Evolutionary conservation across 2,113 vertebrate genomes (phyloP).

Genomic region (Mormoops blainvillei): DNA sequence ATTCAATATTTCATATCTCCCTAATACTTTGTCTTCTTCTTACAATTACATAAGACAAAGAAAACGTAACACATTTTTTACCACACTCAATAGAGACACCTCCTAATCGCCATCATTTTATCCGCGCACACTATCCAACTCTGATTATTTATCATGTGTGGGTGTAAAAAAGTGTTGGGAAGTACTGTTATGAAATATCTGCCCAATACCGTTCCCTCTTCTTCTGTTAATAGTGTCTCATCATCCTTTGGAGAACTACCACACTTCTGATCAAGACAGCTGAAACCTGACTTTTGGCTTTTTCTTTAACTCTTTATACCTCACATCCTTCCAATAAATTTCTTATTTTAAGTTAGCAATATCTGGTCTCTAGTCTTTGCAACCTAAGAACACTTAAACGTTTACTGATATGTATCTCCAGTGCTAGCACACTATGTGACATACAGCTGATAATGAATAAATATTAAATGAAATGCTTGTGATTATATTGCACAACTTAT

Average conservation of each 20-base stretch:
- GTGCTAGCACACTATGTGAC: not conserved
- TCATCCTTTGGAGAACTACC: not conserved
- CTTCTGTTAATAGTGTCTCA: not conserved
- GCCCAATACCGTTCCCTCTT: not conserved
- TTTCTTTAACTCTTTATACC: not conserved
- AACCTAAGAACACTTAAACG: constrained; percentile 1
- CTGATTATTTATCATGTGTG: not conserved
- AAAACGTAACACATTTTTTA: not conserved
- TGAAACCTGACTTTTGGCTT: not conserved
- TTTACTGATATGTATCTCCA: not conserved
- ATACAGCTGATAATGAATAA: not conserved
- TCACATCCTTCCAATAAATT: not conserved
- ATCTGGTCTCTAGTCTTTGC: not conserved
- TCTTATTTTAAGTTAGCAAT: constrained; percentile 8
- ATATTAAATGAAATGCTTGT: constrained; percentile 2
- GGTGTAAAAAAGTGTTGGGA: not conserved
- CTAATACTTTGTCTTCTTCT: not conserved
- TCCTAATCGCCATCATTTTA: not conserved
- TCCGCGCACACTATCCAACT: not conserved
- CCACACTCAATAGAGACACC: not conserved
- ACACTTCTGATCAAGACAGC: not conserved
- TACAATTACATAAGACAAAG: not conserved
- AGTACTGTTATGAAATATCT: not conserved
- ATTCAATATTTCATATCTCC: not conserved
- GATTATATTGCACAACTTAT: not conserved